Conservation (phyloP, 2,113 vertebrate species). For the Pluvialis apricaria region DNA sequence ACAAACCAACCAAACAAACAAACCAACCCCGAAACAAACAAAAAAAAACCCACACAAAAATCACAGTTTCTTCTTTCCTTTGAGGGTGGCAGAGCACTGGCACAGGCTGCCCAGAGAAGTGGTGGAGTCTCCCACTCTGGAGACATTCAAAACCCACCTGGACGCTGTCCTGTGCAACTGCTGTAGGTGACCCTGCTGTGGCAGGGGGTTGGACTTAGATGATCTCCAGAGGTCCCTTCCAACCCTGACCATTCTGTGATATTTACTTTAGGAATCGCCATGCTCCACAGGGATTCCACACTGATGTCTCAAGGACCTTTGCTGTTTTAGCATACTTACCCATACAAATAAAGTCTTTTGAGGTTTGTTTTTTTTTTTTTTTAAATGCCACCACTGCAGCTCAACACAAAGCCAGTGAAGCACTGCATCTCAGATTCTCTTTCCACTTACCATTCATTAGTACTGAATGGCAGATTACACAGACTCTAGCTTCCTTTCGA, state of each 20-base stretch:
- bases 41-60: not conserved
- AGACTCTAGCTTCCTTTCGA: slow-evolving; percentile 93
- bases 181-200: too few species aligned
- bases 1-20: not conserved
- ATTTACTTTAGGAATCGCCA: not conserved
- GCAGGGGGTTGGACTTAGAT: too few species aligned
- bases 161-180: too few species aligned
- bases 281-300: not conserved
- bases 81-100: too few species aligned
- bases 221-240: too few species aligned
- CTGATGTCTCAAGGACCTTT: not conserved
- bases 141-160: too few species aligned
- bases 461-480: slow-evolving; percentile 92
- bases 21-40: not conserved
- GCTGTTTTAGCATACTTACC: not conserved
- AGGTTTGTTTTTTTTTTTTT: not conserved
- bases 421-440: not conserved
- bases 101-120: too few species aligned
- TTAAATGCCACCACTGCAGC: not conserved
- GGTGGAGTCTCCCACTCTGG: too few species aligned
- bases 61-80: not conserved
- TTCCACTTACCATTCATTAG: slow-evolving; percentile 88
- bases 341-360: not conserved
- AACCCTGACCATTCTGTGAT: too few species aligned
- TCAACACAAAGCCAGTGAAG: not conserved